phyloP scores from a whole-genome alignment of 2,113 vertebrate genomes.

The Anolis carolinensis region DNA sequence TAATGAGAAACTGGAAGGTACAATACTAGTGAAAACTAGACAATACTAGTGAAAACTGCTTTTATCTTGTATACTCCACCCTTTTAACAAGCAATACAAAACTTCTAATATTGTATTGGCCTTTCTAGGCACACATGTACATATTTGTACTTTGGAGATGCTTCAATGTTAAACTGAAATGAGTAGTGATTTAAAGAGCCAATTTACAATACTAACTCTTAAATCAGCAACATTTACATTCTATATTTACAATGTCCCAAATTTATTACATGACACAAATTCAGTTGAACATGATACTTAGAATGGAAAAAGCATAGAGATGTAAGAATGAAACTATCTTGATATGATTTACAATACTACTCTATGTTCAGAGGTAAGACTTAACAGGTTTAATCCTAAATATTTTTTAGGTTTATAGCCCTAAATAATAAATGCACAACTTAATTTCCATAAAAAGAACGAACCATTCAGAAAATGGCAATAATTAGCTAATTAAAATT shows the following conservation, averaged over 20 bases:
- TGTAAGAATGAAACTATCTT: background rate
- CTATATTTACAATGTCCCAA: background rate
- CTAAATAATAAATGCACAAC: background rate
- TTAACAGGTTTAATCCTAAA: background rate
- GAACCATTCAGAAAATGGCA: background rate
- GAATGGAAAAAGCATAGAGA: background rate
- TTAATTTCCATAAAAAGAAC: slow-evolving; percentile 5
- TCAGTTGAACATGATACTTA: background rate
- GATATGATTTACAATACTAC: background rate
- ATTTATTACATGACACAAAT: too few species aligned
- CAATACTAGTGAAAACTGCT: background rate
- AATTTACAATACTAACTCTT: background rate
- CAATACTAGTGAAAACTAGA: too few species aligned
- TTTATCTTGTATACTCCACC: too few species aligned
- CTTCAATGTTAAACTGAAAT: background rate
- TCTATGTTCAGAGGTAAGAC: background rate
- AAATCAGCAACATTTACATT: background rate
- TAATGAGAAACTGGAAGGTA: background rate
- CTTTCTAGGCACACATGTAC: background rate
- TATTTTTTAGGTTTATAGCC: background rate
- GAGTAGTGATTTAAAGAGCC: background rate
- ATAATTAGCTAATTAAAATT: background rate
- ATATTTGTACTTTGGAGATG: background rate
- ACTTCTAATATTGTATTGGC: background rate
- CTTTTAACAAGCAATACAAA: background rate